Percentiles rank a stretch among this genome's conserved stretches.
Conservation (phyloP, 2,888 invertebrate species). For the Cataglyphis cursor region DNA sequence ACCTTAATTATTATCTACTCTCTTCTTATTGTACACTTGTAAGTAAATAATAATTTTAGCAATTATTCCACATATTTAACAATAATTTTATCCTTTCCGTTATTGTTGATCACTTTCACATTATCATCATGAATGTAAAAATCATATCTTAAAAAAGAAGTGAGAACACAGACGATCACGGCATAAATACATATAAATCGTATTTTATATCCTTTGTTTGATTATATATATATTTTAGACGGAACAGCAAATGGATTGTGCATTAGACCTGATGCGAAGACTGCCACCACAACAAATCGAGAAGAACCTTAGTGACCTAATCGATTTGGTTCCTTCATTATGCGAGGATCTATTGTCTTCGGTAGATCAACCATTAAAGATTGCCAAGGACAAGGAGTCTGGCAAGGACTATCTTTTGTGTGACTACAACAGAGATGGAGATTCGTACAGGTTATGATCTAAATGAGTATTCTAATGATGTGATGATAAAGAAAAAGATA, state of each 20-base stretch:
- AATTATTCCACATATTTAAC: neutral
- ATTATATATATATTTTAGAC: conserved; percentile 88
- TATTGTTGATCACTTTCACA: neutral
- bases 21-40: neutral
- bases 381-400: conserved; percentile 97
- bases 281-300: conserved; percentile 99
- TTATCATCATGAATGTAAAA: neutral
- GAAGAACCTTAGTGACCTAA: conserved; percentile 98
- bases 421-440: conserved; percentile 99
- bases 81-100: neutral
- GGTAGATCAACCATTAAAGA: conserved; percentile 99
- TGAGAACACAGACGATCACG: neutral
- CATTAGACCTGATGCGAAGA: conserved; percentile 99
- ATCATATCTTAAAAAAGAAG: neutral
- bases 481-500: neutral
- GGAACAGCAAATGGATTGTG: conserved; percentile 99
- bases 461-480: neutral
- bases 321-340: conserved; percentile 97
- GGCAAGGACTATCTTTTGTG: conserved; percentile 99
- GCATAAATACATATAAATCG: neutral
- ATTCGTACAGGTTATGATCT: conserved; percentile 89
- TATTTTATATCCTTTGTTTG: neutral
- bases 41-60: conserved; percentile 3
- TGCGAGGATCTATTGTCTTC: conserved; percentile 99
- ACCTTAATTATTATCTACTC: neutral